Base-by-base conservation (phyloP, 2,113 vertebrate species). In the Thinocorus orbignyianus region DNA sequence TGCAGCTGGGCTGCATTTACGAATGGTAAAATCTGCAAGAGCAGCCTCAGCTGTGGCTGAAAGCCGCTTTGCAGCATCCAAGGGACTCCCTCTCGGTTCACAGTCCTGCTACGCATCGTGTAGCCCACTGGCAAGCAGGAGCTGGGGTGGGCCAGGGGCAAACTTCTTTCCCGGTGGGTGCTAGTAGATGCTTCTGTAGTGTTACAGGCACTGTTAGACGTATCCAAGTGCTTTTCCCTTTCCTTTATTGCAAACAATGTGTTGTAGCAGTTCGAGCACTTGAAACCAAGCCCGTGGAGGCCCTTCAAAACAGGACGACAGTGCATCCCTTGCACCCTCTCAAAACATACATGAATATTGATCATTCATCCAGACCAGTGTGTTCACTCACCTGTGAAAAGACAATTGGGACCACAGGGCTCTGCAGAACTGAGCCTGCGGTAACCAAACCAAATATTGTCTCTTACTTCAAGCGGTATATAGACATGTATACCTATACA, bases 391-490 rank as follows among this genome's bases (percentile, higher is more conserved):
- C 30, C 42, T 60, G 48, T 81, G 77, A 92, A 92, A 92, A 92
- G 60, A 52, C 65, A 49, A 0, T 74, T 60, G 90, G 68, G 55
- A 48, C 33, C 16, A 2, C 5, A 86, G 28, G 4, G 19, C 17
- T 83, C 76, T 74, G 60, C 19, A 83, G 68, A 90, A 48, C 18
- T 9, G 48, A 78, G 76, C 33, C 52, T 65, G 41, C 78, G 39
- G 48, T 81, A 91, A 94, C 37, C 54, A 95, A 95, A 95, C 6
- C 65, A 95, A 96, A 93, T 95, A 91, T 81, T 86, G 86, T 76
- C 66, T 95, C 69, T 94, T 68, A 74, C 77, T 95, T 95, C 69
- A 88, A 86, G 73, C 30, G 13, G 42, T 60, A 33, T 51, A 68
- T 86, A 86, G 73, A 37, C 71, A 79, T 19, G 64, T 81, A 62